Base-by-base conservation (phyloP, 1,140 invertebrate genomes). In the Diorhabda elongata region DNA sequence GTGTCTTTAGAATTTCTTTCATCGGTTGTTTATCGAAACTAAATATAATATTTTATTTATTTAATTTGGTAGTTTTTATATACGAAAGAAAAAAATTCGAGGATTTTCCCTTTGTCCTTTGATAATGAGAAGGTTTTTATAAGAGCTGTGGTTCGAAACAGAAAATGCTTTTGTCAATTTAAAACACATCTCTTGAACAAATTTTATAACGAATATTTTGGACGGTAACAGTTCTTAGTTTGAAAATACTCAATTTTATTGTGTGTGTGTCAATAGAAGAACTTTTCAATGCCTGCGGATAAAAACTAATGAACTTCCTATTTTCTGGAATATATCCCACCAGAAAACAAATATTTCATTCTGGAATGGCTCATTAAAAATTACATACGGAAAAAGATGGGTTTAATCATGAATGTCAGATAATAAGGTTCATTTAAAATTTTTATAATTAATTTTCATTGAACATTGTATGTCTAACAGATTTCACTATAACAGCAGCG, bases 231-330 rank as follows among this genome's bases (percentile, higher is more conserved):
- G 4, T 52, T 2, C 47, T 52, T 6, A 8, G 47, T n/a, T 52
- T 52, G 3, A 52, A 52, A 52, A n/a, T 52, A 52, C n/a, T 52
- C 47, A 52, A 52, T 52, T 52, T 52, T 52, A 52, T 52, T 52
- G 47, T 52, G 47, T 52, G 42, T 44, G 42, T 62, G 61, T 62
- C 61, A 62, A 44, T 62, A 11, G 61, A 62, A 62, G 44, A 62
- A 43, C 44, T 26, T 26, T 62, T 11, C 43, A 62, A 11, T 11
- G 61, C 61, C 43, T 44, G 6, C 3, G 61, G 61, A 44, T 62
- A 11, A 44, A 44, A 44, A 62, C 61, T 62, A 62, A 62, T 62
- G 61, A 62, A 62, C 61, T 44, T 62, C 61, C 61, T 62, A 43
- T 42, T 5, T 62, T 62, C 7, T 62, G 42, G 44, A 11, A 44